A percentile compares a stretch with the other conserved stretches of the same genome.
Evolutionary conservation across 1,140 invertebrate genomes (phyloP).

Genomic region (Dendrolimus kikuchii): DNA sequence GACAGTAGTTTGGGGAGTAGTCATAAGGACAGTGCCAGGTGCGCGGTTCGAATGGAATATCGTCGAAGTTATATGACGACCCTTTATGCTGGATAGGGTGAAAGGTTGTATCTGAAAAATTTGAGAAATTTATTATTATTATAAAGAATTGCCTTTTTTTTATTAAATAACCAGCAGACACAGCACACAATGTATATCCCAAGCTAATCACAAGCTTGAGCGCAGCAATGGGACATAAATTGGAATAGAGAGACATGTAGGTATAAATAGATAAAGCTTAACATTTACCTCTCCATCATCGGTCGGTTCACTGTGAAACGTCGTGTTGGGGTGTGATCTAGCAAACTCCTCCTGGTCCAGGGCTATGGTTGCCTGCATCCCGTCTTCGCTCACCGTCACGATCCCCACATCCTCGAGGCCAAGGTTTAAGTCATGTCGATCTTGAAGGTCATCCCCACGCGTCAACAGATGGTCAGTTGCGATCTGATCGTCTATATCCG

Average conservation of each 20-base stretch:
- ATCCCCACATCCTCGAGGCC: constrained; percentile 51
- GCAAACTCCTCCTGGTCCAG: constrained; percentile 63
- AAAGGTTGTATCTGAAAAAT: constrained; percentile 52
- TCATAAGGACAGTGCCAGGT: constrained; percentile 54
- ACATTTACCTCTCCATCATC: constrained; percentile 43
- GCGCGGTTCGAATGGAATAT: constrained; percentile 55
- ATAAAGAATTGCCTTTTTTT: not conserved
- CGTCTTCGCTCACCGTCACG: constrained; percentile 54
- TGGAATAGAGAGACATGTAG: no score
- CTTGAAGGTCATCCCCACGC: constrained; percentile 25
- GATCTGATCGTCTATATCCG: constrained; percentile 56
- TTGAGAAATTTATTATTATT: not conserved
- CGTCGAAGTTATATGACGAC: constrained; percentile 57
- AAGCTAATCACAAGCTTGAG: no score
- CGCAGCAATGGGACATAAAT: no score
- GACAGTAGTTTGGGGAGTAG: constrained; percentile 50
- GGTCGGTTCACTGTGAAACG: constrained; percentile 62
- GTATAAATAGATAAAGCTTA: not conserved
- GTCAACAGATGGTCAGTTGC: constrained; percentile 46
- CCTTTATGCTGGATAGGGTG: constrained; percentile 47
- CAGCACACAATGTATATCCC: no score
- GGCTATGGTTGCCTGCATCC: constrained; percentile 42
- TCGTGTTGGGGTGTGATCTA: constrained; percentile 64
- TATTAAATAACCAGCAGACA: no score
- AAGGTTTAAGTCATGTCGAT: constrained; percentile 30